Evolutionary conservation across 2,888 invertebrate species (phyloP), one percentile per base, ranked within the genome.

Genomic region (Stenurella melanura): DNA sequence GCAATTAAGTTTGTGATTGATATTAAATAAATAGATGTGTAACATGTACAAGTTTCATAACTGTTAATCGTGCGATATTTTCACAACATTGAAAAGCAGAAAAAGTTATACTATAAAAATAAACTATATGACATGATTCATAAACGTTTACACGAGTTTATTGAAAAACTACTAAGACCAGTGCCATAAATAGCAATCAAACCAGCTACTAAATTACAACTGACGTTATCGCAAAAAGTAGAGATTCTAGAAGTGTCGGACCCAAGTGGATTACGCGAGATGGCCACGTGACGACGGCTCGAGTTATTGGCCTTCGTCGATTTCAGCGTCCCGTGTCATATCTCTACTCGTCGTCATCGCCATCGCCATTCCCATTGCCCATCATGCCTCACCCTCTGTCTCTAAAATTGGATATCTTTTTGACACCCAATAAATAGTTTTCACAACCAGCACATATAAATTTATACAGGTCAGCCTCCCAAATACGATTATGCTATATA

Each of bases 261-360:
- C 87, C 88, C 88, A 87, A 88, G 88, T 88, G 88, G 89, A 88
- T 89, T 89, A 88, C 83, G 82, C 81, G 84, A 82, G 84, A 86
- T 87, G 87, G 85, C 85, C 86, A 85, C 84, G 83, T 87, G 87
- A 86, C 86, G 87, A 87, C 87, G 86, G 87, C 83, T 86, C 86
- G 85, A 88, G 87, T 88, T 89, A 88, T 88, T 88, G 87, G 84
- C 85, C 86, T 85, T 86, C 86, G 85, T 86, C 86, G 86, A 88
- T 88, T 88, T 83, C 85, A 86, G 83, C 85, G 84, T 87, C 85
- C 84, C 86, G 85, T 87, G 86, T 88, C 87, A 88, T 87, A 87
- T 88, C 86, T 87, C 83, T 83, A 69, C 78, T 80, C 80, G 82
- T 81, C 80, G 78, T 73, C 80, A 78, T 81, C 75, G 78, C 78